Base-by-base conservation (phyloP, 2,888 invertebrate genomes). In the Stramonita haemastoma region DNA sequence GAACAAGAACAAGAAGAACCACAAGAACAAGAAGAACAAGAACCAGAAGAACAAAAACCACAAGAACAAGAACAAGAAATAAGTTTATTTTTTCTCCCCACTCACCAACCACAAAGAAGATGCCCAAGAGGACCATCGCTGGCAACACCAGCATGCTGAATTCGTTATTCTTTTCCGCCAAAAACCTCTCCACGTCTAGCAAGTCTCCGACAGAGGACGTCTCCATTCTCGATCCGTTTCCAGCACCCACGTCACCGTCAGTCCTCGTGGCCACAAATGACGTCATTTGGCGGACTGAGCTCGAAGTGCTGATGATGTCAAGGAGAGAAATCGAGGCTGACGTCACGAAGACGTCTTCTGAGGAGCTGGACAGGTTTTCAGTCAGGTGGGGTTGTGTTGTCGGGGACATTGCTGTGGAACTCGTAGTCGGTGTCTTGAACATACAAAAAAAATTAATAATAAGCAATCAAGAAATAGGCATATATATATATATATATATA, bases 71-170 rank as follows among this genome's bases (percentile, higher is more conserved):
- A 46, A 46, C 46, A 46, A 46, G 46, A 46, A 46, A 46, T 2
- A 46, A 46, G 46, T 5, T 5, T 2, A 46, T 5, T 46, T 46
- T n/a, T 19, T 15, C 46, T 0, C 34, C 17, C 26, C 13, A 88
- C 89, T 89, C 15, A 89, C 89, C 89, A 0, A 90, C 17, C 32
- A 89, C 79, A 81, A 90, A 89, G 46, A 91, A 87, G 29, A 90
- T 36, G 19, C 36, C 86, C 70, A 91, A 89, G 34, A 89, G 77
- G 26, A 90, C 66, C 6, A 91, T 89, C 32, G 91, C 91, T 0
- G 90, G 90, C 13, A 91, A 79, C 22, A 91, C 83, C 32, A 89
- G 77, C n/a, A 36, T 4, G 15, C 89, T 60, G 32, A 90, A 91
- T 56, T 86, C 87, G 46, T 36, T 57, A 32, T 91, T 90, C 66